Evolutionary conservation across 2,888 invertebrate species (phyloP).

Genomic region (Aphelenchoides bicaudatus): DNA sequence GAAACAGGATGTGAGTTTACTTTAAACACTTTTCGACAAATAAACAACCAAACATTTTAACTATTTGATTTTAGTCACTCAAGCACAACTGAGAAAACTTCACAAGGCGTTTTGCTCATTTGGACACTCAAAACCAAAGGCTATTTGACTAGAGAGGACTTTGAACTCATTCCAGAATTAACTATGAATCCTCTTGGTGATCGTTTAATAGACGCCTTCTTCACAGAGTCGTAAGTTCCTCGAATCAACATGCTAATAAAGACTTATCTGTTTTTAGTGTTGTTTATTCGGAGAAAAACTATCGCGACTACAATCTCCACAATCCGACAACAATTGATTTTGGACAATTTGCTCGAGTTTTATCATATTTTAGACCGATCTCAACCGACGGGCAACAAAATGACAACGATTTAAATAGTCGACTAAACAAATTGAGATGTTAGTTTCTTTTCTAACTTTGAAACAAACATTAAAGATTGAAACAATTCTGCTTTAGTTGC

Average conservation of each 20-base stretch:
- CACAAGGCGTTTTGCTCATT: too few species aligned
- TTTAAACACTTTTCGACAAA: not conserved
- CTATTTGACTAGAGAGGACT: conserved; percentile 92
- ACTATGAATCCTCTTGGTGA: conserved; percentile 98
- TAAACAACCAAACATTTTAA: too few species aligned
- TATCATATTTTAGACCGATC: conserved; percentile 84
- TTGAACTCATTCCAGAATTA: conserved; percentile 90
- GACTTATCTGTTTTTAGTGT: conserved; percentile 2
- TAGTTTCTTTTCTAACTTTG: conserved; percentile 60
- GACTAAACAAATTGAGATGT: conserved; percentile 92
- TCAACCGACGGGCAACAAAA: conserved; percentile 84
- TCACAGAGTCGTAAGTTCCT: conserved; percentile 67
- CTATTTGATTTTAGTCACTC: too few species aligned
- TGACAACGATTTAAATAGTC: conserved; percentile 77
- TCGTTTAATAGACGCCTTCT: conserved; percentile 94
- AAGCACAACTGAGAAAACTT: too few species aligned
- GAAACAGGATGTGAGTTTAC: not conserved
- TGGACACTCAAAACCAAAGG: too few species aligned
- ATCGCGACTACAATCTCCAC: conserved; percentile 9
- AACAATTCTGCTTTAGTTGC: conserved; percentile 65
- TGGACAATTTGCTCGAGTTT: conserved; percentile 89
- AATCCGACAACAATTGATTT: conserved; percentile 73
- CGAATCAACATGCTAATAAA: not conserved
- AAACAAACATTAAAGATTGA: not conserved
- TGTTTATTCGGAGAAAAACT: not conserved